A percentile compares a stretch with the other conserved stretches of the same genome.
These are phyloP conservation scores for Alexandromys fortis DNA, from an alignment of 2,113 vertebrate genomes.

Conservation along the genomic window DNA sequence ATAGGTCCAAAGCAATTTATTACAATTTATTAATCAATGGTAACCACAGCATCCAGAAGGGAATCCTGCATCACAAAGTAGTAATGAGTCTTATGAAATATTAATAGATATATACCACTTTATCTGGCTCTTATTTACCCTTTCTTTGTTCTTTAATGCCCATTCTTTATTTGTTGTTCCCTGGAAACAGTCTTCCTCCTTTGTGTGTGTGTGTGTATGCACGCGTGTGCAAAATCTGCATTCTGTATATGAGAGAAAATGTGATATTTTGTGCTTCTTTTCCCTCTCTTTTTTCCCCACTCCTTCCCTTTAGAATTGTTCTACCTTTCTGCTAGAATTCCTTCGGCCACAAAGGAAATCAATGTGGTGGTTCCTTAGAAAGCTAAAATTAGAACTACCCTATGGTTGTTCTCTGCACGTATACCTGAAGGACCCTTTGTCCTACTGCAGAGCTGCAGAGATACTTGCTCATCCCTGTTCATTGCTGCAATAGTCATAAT, in stretches of 20 bases:
- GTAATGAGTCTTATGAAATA: background rate
- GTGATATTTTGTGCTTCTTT: background rate
- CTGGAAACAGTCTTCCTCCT: background rate
- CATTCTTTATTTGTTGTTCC: background rate
- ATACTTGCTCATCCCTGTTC: background rate
- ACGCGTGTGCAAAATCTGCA: background rate
- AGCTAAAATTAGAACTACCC: background rate
- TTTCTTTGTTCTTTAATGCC: background rate
- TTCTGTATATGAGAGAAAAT: background rate
- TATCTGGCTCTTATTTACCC: background rate
- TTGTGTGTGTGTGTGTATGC: background rate
- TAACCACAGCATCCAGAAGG: no score
- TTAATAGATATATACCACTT: background rate
- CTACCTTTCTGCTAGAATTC: background rate
- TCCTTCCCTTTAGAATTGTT: background rate
- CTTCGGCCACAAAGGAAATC: background rate
- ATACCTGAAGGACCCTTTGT: background rate
- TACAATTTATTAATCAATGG: no score
- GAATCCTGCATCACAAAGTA: no score
- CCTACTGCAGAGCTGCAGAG: no score
- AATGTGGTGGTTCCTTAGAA: background rate
- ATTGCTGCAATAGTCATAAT: background rate
- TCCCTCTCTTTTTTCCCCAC: background rate
- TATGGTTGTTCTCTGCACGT: background rate
- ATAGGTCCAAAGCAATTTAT: no score